Base-by-base conservation (phyloP, 2,113 vertebrate species). In the Cynoglossus semilaevis region DNA sequence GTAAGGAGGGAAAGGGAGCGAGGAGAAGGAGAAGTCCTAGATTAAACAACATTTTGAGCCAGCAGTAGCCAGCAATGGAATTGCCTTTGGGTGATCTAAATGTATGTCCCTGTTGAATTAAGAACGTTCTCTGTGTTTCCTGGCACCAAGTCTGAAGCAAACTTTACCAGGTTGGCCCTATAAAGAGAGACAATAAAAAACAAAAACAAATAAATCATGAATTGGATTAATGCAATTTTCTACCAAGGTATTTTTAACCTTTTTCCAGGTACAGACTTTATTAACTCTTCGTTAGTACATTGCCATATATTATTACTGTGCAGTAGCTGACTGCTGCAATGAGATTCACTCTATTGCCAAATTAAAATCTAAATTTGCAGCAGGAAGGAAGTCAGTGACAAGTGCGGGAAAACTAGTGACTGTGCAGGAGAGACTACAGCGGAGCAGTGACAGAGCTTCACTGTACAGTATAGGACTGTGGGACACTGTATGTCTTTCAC, bases 31-130 rank as follows among this genome's bases (percentile, higher is more conserved):
- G 66, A 76, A 91, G 77, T 61, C 77, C 77, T 34, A 90, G 19
- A 68, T 76, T 84, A 83, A 91, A 80, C 41, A 90, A 40, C 90
- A 92, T 92, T 75, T 84, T 88, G 60, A 76, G 51, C 55, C 35
- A 70, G 38, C 56, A 43, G 56, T 35, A 48, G 58, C 72, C 69
- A 63, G 58, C 62, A 42, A 72, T 50, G 37, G 37, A 67, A 41
- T 50, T 37, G 56, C 60, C 52, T 77, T 75, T 70, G 58, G 51
- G 70, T 47, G 42, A 61, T 70, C 47, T 56, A 14, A 79, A 58
- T 59, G 46, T 70, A 53, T 46, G 53, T 57, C 67, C 51, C 47
- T 48, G 57, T 65, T 59, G 57, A 69, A 71, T 18, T 53, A 64
- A 53, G 40, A 77, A 58, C 62, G 51, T 80, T 53, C 62, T 77